phyloP scores from a whole-genome alignment of 2,113 vertebrate genomes.

The Prochilodus magdalenae region DNA sequence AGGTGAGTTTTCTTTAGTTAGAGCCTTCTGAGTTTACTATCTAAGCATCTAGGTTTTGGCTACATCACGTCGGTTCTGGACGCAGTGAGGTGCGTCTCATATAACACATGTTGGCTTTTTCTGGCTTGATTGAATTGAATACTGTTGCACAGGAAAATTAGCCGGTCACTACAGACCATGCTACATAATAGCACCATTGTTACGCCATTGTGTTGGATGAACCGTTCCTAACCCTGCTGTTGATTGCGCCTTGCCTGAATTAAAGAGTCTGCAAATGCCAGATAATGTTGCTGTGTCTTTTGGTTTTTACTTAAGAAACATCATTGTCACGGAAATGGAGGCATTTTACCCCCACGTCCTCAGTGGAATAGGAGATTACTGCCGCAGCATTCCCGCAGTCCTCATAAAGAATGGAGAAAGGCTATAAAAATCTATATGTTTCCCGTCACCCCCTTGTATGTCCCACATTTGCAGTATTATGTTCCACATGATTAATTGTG shows the following conservation, averaged over 20 bases:
- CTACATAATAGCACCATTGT: constrained; percentile 19
- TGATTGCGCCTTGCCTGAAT: constrained; percentile 18
- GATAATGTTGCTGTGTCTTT: constrained; percentile 23
- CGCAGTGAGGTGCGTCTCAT: neutral
- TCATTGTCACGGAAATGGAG: neutral
- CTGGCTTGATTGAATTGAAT: neutral
- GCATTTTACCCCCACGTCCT: neutral
- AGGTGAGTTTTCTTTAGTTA: constrained; percentile 1
- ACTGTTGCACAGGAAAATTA: constrained; percentile 30
- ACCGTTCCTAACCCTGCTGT: constrained; percentile 16
- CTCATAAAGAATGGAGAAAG: constrained; percentile 2
- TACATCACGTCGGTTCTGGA: neutral
- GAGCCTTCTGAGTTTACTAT: neutral
- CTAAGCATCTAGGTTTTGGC: constrained; percentile 13
- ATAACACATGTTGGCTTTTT: constrained; percentile 3
- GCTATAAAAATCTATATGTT: constrained; percentile 36
- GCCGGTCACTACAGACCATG: constrained; percentile 24
- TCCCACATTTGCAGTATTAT: constrained; percentile 21
- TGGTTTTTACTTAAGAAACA: constrained; percentile 25
- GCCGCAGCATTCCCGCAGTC: neutral
- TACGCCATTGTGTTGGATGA: constrained; percentile 36
- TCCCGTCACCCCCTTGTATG: constrained; percentile 48
- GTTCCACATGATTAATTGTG: constrained; percentile 33
- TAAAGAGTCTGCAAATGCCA: constrained; percentile 12
- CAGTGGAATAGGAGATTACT: constrained; percentile 5